These are phyloP conservation scores for Xylophagus ater DNA, from an alignment of 2,888 invertebrate species.

Conservation along the genomic window DNA sequence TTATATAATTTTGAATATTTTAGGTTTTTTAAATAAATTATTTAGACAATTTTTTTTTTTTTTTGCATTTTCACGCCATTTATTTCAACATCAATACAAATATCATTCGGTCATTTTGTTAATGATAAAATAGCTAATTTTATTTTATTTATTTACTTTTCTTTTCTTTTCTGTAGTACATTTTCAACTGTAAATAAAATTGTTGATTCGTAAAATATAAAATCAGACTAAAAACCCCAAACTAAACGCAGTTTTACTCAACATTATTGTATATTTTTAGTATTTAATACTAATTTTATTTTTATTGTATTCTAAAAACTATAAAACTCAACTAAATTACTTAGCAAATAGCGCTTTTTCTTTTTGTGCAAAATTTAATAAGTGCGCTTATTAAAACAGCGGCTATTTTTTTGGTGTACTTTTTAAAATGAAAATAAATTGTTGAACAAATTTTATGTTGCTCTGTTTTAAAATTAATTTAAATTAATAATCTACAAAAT, in stretches of 20 bases:
- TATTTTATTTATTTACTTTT: conserved; percentile 1
- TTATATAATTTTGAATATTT: too few relatives aligned
- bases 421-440: too few relatives aligned
- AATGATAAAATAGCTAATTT: not conserved
- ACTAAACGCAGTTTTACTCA: too few relatives aligned
- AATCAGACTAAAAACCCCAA: too few relatives aligned
- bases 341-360: too few relatives aligned
- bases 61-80: conserved; percentile 15
- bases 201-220: too few relatives aligned
- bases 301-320: not conserved
- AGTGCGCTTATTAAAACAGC: conserved; percentile 17
- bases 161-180: conserved; percentile 5
- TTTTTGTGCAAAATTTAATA: conserved; percentile 17
- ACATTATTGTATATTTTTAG: not conserved
- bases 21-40: too few relatives aligned
- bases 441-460: too few relatives aligned
- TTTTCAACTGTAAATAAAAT: not conserved
- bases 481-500: too few relatives aligned
- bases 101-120: conserved; percentile 7
- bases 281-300: not conserved
- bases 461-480: too few relatives aligned
- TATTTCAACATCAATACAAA: conserved; percentile 18
- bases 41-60: too few relatives aligned
- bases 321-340: too few relatives aligned
- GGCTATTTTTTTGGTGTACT: conserved; percentile 7